These are phyloP conservation scores for Rhagophthalmus giganteus DNA, from an alignment of 2,888 invertebrate genomes.

Conservation along the genomic window DNA sequence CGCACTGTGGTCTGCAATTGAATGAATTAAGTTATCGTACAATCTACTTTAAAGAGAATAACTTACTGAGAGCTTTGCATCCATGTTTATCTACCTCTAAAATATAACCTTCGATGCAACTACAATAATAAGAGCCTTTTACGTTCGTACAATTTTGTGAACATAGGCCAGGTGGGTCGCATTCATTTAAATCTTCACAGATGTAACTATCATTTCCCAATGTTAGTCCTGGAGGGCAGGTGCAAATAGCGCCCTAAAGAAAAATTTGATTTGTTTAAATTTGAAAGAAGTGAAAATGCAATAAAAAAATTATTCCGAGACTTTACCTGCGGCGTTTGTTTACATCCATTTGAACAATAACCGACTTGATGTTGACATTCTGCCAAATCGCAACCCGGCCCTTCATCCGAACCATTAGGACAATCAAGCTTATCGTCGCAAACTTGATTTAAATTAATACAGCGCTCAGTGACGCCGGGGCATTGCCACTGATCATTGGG, in stretches of 20 bases:
- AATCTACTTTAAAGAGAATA: constrained; percentile 1
- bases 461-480: constrained; percentile 76
- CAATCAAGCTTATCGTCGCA: constrained; percentile 89
- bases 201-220: constrained; percentile 68
- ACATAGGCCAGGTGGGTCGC: constrained; percentile 84
- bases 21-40: no score
- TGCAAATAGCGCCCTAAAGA: constrained; percentile 77
- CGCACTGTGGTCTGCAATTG: constrained; percentile 69
- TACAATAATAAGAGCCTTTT: constrained; percentile 87
- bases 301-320: constrained; percentile 2
- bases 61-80: constrained; percentile 82
- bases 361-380: constrained; percentile 76
- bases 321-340: constrained; percentile 74
- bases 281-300: not conserved
- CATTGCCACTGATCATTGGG: constrained; percentile 83
- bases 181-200: constrained; percentile 86
- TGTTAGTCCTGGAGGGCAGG: constrained; percentile 87
- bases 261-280: constrained; percentile 7
- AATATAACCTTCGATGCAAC: constrained; percentile 82
- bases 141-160: constrained; percentile 90
- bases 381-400: constrained; percentile 81
- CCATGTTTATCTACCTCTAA: constrained; percentile 78
- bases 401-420: constrained; percentile 93
- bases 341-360: constrained; percentile 82
- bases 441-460: constrained; percentile 84